A percentile compares a stretch with the other conserved stretches of the same genome.
phyloP scores from a whole-genome alignment of 2,797 vertebrate genomes.

The Dallia pectoralis region DNA sequence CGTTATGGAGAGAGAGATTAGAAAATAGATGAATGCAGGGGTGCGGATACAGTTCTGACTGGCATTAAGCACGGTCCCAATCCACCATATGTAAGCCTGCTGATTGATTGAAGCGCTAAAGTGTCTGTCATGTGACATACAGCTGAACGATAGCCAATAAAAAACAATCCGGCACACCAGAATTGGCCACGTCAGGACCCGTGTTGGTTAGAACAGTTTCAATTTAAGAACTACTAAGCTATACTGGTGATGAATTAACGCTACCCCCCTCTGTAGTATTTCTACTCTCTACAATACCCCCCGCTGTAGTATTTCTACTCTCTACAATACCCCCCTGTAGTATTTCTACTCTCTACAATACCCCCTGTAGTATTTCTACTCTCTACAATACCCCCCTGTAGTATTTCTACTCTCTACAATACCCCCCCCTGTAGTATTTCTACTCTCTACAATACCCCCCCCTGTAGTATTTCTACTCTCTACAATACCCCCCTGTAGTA shows the following conservation, averaged over 20 bases:
- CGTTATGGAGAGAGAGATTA: slow-evolving; percentile 9
- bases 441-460: not conserved
- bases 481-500: not conserved
- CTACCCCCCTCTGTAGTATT: too few relatives aligned
- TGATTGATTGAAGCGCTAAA: slow-evolving; percentile 8
- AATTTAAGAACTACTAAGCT: too few relatives aligned
- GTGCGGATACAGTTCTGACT: not conserved
- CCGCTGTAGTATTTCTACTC: too few relatives aligned
- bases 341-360: too few relatives aligned
- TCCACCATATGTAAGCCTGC: slow-evolving; percentile 26
- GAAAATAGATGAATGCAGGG: not conserved
- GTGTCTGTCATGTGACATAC: slow-evolving; percentile 36
- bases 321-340: not conserved
- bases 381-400: not conserved
- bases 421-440: not conserved
- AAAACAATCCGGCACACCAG: slow-evolving; percentile 38
- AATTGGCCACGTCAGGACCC: slow-evolving; percentile 25
- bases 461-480: not conserved
- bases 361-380: too few relatives aligned
- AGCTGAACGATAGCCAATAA: slow-evolving; percentile 43
- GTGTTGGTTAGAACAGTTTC: too few relatives aligned
- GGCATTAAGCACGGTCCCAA: not conserved
- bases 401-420: too few relatives aligned
- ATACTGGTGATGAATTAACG: too few relatives aligned
- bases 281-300: not conserved